Conservation (phyloP, 2,797 vertebrate species). For the Kryptolebias ocellatus region DNA sequence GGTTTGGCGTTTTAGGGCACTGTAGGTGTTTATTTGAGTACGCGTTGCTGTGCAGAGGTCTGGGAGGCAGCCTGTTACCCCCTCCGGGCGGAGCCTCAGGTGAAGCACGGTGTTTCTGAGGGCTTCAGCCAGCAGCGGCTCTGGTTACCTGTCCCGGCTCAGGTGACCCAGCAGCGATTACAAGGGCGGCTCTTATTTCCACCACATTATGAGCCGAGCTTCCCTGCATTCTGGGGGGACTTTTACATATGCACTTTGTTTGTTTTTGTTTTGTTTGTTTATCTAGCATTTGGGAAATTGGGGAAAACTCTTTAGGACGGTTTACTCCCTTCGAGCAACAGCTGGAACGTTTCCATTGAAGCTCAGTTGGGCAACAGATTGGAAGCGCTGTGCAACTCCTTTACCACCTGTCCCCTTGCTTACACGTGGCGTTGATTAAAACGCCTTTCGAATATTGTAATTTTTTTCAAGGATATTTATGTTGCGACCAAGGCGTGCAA, state of each 20-base stretch:
- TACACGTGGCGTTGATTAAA: background rate
- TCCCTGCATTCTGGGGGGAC: constrained; percentile 5
- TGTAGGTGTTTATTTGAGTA: constrained; percentile 16
- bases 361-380: constrained; percentile 10
- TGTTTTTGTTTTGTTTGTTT: constrained; percentile 14
- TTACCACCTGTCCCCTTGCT: constrained; percentile 18
- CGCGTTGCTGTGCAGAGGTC: constrained; percentile 2
- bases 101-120: constrained; percentile 37
- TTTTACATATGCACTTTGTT: constrained; percentile 1
- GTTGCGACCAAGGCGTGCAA: background rate
- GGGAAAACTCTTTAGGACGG: constrained; percentile 4
- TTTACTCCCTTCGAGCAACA: constrained; percentile 10
- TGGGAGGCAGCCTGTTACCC: constrained; percentile 30
- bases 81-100: constrained; percentile 41
- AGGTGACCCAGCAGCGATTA: constrained; percentile 62
- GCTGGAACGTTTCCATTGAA: constrained; percentile 18
- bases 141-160: constrained; percentile 73
- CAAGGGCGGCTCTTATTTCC: constrained; percentile 65
- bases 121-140: constrained; percentile 49
- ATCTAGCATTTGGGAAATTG: constrained; percentile 17
- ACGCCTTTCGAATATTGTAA: background rate
- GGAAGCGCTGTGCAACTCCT: constrained; percentile 6
- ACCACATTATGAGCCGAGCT: constrained; percentile 23
- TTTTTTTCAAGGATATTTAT: background rate
- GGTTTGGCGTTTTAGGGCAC: too few species aligned